A percentile compares a stretch with the other conserved stretches of the same genome.
Conservation (phyloP, 1,140 invertebrate species). For the Ostrea denselamellosa region DNA sequence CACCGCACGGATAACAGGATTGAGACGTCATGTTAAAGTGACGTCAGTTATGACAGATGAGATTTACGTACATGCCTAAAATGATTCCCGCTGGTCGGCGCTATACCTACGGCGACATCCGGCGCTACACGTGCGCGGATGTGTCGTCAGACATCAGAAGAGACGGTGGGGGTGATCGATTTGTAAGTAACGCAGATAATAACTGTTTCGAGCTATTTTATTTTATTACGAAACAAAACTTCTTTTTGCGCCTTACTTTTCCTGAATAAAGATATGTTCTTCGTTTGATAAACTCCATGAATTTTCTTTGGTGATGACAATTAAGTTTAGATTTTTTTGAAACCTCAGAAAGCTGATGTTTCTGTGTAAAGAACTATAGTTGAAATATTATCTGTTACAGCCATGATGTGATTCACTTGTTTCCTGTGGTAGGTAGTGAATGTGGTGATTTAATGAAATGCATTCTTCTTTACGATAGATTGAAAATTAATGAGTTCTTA, state of each 20-base stretch:
- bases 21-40: conserved; percentile 15
- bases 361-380: too few species aligned
- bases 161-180: conserved; percentile 46
- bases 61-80: neutral
- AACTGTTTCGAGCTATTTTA: neutral
- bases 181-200: conserved; percentile 37
- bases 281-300: neutral
- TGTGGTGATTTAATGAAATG: neutral
- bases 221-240: neutral
- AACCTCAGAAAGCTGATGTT: too few species aligned
- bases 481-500: neutral
- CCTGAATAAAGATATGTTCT: neutral
- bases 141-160: conserved; percentile 52
- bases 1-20: conserved; percentile 1
- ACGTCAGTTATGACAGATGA: conserved; percentile 33
- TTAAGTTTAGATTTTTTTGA: too few species aligned
- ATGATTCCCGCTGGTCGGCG: conserved; percentile 52
- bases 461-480: neutral
- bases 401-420: too few species aligned
- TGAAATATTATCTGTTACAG: too few species aligned
- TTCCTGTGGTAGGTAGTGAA: too few species aligned
- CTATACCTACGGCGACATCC: conserved; percentile 55
- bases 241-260: neutral
- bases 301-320: too few species aligned
- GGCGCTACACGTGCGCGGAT: conserved; percentile 57